phyloP scores from a whole-genome alignment of 2,888 invertebrate genomes.

The Deroplatys truncata region DNA sequence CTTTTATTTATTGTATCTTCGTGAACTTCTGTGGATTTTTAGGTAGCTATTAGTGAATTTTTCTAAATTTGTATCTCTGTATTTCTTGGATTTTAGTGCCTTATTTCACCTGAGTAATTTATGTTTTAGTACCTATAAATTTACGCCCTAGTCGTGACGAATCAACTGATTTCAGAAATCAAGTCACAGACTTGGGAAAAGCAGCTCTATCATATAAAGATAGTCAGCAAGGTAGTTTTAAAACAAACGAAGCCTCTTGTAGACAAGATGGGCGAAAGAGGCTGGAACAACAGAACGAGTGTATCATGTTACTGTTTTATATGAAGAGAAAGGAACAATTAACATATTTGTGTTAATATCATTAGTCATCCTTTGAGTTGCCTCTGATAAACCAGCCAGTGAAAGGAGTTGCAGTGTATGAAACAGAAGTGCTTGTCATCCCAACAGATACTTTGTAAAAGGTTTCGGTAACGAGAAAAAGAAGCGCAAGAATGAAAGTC shows the following conservation, averaged over 20 bases:
- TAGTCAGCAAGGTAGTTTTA: background rate
- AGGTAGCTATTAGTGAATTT: too few relatives aligned
- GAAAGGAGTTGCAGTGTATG: background rate
- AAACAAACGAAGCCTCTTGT: background rate
- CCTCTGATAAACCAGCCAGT: slow-evolving; percentile 2
- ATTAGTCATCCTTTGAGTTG: slow-evolving; percentile 19
- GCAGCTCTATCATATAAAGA: background rate
- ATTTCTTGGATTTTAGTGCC: too few relatives aligned
- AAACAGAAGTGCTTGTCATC: slow-evolving; percentile 6
- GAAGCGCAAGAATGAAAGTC: background rate
- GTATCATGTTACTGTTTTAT: slow-evolving; percentile 11
- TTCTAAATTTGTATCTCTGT: too few relatives aligned
- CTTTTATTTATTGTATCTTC: too few relatives aligned
- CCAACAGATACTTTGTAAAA: background rate
- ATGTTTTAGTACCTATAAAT: too few relatives aligned
- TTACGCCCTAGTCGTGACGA: too few relatives aligned
- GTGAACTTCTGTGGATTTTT: too few relatives aligned
- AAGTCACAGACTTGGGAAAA: too few relatives aligned
- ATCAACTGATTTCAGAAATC: too few relatives aligned
- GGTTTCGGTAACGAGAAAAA: background rate
- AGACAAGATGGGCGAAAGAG: background rate
- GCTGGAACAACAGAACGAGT: background rate
- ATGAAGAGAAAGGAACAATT: slow-evolving; percentile 22
- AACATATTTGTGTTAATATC: slow-evolving; percentile 28
- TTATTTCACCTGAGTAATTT: too few relatives aligned